These are phyloP conservation scores for Belgica antarctica DNA, from an alignment of 2,888 invertebrate species.

Conservation along the genomic window DNA sequence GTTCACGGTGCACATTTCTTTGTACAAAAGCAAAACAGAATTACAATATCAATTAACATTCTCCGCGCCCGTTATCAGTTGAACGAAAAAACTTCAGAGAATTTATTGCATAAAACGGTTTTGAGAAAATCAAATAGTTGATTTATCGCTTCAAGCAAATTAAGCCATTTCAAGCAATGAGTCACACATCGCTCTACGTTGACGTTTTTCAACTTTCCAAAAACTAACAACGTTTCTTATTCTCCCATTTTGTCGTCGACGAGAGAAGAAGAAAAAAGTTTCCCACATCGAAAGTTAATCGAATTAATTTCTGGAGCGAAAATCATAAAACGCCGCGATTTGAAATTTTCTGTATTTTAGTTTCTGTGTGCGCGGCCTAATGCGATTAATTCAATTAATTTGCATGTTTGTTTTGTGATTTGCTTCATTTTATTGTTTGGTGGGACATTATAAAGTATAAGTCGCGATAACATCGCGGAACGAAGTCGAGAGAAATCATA, in stretches of 20 bases:
- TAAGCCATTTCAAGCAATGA: slow-evolving; percentile 21
- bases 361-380: slow-evolving; percentile 34
- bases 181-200: slow-evolving; percentile 27
- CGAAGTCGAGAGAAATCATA: slow-evolving; percentile 10
- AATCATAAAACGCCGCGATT: slow-evolving; percentile 16
- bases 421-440: background rate
- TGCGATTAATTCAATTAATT: slow-evolving; percentile 40
- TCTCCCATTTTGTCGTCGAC: background rate
- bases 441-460: background rate
- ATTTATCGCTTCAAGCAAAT: slow-evolving; percentile 27
- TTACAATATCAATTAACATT: background rate
- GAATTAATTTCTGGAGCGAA: slow-evolving; percentile 26
- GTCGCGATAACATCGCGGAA: slow-evolving; percentile 13
- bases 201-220: slow-evolving; percentile 25
- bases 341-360: slow-evolving; percentile 22
- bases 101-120: background rate
- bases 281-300: slow-evolving; percentile 37
- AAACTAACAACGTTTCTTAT: slow-evolving; percentile 8
- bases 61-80: slow-evolving; percentile 12
- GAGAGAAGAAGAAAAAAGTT: slow-evolving; percentile 10
- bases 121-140: slow-evolving; percentile 20
- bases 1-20: too few relatives aligned
- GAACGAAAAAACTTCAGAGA: background rate
- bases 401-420: slow-evolving; percentile 34
- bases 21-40: background rate